A percentile compares a stretch with the other conserved stretches of the same genome.
These are phyloP conservation scores for Ecdyonurus torrentis DNA, from an alignment of 2,888 invertebrate genomes.

Conservation along the genomic window DNA sequence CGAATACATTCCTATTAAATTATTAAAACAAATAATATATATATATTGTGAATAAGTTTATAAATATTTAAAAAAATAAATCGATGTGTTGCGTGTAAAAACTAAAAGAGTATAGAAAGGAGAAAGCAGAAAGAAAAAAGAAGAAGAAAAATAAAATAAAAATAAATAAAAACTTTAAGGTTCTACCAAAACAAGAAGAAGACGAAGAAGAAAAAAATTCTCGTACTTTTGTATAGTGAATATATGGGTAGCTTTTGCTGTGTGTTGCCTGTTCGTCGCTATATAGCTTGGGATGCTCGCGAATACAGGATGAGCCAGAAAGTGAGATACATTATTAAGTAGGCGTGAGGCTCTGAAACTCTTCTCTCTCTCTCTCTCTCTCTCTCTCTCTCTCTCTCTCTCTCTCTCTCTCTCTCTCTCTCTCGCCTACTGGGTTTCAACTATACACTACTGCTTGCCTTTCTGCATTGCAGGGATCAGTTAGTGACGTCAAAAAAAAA, in stretches of 20 bases:
- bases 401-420: too few species aligned
- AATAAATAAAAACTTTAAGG: neutral
- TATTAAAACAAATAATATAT: too few species aligned
- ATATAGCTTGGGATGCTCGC: too few species aligned
- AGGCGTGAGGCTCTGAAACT: neutral
- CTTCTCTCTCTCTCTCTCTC: too few species aligned
- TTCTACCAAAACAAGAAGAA: neutral
- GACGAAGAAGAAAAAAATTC: neutral
- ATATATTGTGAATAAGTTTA: too few species aligned
- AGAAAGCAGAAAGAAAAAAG: too few species aligned
- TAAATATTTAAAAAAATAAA: neutral
- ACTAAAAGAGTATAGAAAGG: too few species aligned
- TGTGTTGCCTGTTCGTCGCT: neutral
- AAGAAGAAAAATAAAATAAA: neutral
- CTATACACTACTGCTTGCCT: too few species aligned
- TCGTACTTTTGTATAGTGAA: neutral
- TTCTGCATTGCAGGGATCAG: neutral
- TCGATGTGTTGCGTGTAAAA: neutral
- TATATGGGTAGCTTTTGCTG: too few species aligned
- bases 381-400: too few species aligned
- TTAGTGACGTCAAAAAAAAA: neutral
- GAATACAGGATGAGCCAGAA: neutral
- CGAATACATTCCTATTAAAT: too few species aligned
- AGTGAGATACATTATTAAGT: neutral
- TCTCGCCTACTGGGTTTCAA: too few species aligned